phyloP scores from a whole-genome alignment of 2,888 invertebrate genomes.

The Papilio gigon region DNA sequence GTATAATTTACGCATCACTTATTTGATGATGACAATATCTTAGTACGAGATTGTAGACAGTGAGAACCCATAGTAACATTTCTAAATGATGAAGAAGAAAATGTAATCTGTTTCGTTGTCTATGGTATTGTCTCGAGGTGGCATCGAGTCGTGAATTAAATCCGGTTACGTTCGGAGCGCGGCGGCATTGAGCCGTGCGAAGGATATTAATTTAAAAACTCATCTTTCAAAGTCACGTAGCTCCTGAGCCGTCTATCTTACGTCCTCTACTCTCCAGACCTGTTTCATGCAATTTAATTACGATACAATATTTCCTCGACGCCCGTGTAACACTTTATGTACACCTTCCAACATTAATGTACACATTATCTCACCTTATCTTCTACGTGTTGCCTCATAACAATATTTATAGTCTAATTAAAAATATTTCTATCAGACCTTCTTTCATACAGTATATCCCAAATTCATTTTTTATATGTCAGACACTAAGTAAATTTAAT shows the following conservation, averaged over 20 bases:
- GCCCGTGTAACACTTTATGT: constrained; percentile 4
- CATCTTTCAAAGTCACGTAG: constrained; percentile 41
- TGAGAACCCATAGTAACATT: background rate
- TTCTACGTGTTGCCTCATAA: background rate
- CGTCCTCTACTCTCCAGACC: constrained; percentile 32
- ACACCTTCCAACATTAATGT: constrained; percentile 7
- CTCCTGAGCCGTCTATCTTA: constrained; percentile 39
- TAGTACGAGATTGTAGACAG: background rate
- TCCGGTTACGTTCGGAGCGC: constrained; percentile 24
- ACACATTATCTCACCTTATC: background rate
- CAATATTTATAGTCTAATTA: background rate
- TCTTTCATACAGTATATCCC: background rate
- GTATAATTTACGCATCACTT: no score
- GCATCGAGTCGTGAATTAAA: constrained; percentile 35
- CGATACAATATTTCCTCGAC: constrained; percentile 37
- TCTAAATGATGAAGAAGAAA: constrained; percentile 4
- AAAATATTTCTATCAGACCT: background rate
- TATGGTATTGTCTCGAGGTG: constrained; percentile 6
- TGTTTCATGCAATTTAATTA: constrained; percentile 38
- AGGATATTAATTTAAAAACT: constrained; percentile 43
- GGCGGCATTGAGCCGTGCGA: constrained; percentile 38
- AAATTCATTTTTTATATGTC: no score
- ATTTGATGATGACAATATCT: no score
- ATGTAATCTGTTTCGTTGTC: constrained; percentile 8
- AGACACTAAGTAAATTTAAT: background rate